phyloP scores from a whole-genome alignment of 2,113 vertebrate species.

The Benitochromis conjunctus region DNA sequence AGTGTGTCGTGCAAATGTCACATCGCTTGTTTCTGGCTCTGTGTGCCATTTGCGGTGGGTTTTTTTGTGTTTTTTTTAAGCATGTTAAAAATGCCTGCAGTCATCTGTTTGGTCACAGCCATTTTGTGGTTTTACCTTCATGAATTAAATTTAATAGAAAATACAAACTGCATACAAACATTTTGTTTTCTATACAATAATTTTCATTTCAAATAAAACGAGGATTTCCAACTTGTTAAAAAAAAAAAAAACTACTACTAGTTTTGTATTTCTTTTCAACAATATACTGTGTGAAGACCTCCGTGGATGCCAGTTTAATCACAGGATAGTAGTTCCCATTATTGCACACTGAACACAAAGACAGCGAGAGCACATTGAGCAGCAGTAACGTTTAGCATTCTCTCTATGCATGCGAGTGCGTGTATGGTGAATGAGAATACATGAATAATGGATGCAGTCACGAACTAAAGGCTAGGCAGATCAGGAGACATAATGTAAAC shows the following conservation, averaged over 20 bases:
- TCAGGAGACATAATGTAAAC: slow-evolving; percentile 59
- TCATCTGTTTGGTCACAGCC: neutral
- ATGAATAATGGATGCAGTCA: slow-evolving; percentile 69
- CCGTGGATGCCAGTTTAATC: neutral
- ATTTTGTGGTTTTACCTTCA: neutral
- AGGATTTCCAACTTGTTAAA: neutral
- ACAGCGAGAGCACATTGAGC: neutral
- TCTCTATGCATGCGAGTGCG: neutral
- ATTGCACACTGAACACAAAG: neutral
- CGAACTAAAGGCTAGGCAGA: slow-evolving; percentile 57
- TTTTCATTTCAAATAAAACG: neutral
- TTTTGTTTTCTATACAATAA: neutral
- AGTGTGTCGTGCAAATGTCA: neutral
- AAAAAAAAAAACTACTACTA: neutral
- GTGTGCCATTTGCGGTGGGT: neutral
- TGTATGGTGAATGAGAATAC: slow-evolving; percentile 4
- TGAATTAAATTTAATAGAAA: neutral
- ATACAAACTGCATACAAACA: neutral
- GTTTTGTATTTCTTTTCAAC: neutral
- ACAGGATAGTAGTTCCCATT: neutral
- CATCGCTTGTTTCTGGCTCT: neutral
- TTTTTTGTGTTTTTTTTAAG: neutral
- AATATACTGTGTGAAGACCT: neutral
- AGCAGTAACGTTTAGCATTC: neutral
- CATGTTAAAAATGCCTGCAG: neutral